phyloP scores from a whole-genome alignment of 2,888 invertebrate species.

The Heteromyza rotundicornis region DNA sequence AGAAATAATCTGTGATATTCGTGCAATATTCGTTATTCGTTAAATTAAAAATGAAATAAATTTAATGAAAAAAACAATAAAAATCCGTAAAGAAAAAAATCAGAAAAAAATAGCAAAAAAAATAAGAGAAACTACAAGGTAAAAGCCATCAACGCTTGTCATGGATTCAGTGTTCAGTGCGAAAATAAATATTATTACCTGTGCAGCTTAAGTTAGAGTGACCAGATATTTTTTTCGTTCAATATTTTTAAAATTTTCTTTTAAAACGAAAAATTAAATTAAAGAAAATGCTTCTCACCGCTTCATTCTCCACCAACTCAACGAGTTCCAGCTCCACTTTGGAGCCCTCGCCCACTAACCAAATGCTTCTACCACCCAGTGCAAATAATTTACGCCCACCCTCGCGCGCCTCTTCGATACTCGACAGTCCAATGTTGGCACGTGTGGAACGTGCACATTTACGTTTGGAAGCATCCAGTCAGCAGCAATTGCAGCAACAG shows the following conservation, averaged over 20 bases:
- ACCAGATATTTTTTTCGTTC: background rate
- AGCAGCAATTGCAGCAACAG: slow-evolving; percentile 41
- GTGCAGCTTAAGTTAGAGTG: no score
- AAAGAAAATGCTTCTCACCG: slow-evolving; percentile 32
- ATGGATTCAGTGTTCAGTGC: no score
- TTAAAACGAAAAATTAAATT: slow-evolving; percentile 8
- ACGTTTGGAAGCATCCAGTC: slow-evolving; percentile 63
- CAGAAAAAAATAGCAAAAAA: background rate
- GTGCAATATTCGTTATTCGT: slow-evolving; percentile 4
- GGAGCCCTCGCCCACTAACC: slow-evolving; percentile 43
- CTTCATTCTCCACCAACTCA: slow-evolving; percentile 50
- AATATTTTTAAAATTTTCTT: no score
- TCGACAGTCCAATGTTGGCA: slow-evolving; percentile 69
- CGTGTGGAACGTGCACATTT: slow-evolving; percentile 68
- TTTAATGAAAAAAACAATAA: slow-evolving; percentile 22
- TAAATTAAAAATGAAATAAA: slow-evolving; percentile 28
- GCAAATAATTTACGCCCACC: slow-evolving; percentile 51
- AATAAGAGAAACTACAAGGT: background rate
- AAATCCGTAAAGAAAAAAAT: slow-evolving; percentile 25
- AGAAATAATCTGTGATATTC: no score
- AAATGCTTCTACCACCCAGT: slow-evolving; percentile 39
- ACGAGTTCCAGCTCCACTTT: slow-evolving; percentile 52
- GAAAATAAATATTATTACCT: no score
- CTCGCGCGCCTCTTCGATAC: slow-evolving; percentile 64
- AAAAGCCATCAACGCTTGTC: background rate